These are phyloP conservation scores for Sparidentex hasta DNA, from an alignment of 2,797 vertebrate species.

Conservation along the genomic window DNA sequence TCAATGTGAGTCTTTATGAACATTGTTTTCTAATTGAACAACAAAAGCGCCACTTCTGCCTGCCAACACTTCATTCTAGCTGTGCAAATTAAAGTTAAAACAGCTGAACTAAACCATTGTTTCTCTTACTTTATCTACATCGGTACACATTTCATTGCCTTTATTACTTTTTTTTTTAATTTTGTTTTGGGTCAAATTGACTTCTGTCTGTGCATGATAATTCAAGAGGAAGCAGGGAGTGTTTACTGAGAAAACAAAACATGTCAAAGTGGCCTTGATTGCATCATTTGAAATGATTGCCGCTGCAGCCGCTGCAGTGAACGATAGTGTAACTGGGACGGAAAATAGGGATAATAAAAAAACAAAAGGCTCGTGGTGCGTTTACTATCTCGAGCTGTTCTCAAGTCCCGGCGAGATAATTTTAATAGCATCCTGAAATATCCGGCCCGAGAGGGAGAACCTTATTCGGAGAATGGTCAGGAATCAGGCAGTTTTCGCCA, in stretches of 20 bases:
- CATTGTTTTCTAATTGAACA: background rate
- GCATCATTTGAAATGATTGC: background rate
- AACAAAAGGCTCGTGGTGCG: slow-evolving; percentile 14
- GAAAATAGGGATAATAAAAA: slow-evolving; percentile 6
- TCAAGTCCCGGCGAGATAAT: slow-evolving; percentile 5
- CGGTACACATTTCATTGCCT: background rate
- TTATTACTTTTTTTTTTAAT: background rate
- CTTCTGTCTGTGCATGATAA: background rate
- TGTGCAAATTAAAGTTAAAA: background rate
- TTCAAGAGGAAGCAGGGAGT: background rate
- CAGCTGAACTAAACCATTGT: background rate
- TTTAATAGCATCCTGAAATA: slow-evolving; percentile 10
- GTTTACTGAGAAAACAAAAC: slow-evolving; percentile 1
- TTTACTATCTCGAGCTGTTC: slow-evolving; percentile 19
- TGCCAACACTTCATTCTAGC: background rate
- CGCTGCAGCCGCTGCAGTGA: slow-evolving; percentile 6
- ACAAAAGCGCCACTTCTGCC: background rate
- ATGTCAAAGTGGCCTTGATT: slow-evolving; percentile 9
- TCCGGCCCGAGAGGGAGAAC: background rate
- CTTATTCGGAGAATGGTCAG: background rate
- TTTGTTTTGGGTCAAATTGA: background rate
- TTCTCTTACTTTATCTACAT: background rate
- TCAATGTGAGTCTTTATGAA: background rate
- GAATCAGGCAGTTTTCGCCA: slow-evolving; percentile 5
- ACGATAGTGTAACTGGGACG: slow-evolving; percentile 17